Evolutionary conservation across 1,140 invertebrate species (phyloP).

Genomic region (Atta cephalotes): DNA sequence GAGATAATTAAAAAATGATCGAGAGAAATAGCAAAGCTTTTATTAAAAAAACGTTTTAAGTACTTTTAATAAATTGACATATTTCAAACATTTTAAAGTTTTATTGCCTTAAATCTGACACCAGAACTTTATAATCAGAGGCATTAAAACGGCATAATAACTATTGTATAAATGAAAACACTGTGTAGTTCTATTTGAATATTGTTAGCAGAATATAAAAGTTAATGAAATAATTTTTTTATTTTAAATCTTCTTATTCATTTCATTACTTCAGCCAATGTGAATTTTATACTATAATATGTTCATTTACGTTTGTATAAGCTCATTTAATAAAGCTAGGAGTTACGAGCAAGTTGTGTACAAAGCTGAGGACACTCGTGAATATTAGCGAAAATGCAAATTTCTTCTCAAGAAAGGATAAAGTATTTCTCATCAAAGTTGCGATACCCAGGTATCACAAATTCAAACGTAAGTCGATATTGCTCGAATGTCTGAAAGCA

Average conservation of each 20-base stretch:
- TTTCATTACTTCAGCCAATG: neutral
- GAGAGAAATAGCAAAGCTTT: neutral
- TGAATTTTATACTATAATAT: conserved; percentile 1
- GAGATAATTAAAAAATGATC: conserved; percentile 2
- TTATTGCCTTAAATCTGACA: neutral
- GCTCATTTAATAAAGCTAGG: neutral
- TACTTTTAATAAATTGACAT: conserved; percentile 3
- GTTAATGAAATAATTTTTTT: conserved; percentile 12
- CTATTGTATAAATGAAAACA: neutral
- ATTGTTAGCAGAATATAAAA: conserved; percentile 1
- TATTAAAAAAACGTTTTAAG: neutral
- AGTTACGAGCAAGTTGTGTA: neutral
- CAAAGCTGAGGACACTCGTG: neutral
- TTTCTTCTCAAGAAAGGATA: conserved; percentile 6
- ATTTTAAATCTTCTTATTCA: neutral
- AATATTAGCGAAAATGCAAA: neutral
- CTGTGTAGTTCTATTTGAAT: neutral
- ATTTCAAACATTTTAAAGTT: neutral
- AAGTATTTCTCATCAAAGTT: conserved; percentile 16
- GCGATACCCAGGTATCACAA: neutral
- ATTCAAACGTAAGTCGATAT: conserved; percentile 1
- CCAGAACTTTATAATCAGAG: neutral
- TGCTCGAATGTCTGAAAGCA: conserved; percentile 1
- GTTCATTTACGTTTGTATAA: conserved; percentile 23
- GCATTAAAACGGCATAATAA: neutral